A percentile compares a stretch with the other conserved stretches of the same genome.
phyloP scores from a whole-genome alignment of 2,888 invertebrate genomes.

The Drosophila longiperda region DNA sequence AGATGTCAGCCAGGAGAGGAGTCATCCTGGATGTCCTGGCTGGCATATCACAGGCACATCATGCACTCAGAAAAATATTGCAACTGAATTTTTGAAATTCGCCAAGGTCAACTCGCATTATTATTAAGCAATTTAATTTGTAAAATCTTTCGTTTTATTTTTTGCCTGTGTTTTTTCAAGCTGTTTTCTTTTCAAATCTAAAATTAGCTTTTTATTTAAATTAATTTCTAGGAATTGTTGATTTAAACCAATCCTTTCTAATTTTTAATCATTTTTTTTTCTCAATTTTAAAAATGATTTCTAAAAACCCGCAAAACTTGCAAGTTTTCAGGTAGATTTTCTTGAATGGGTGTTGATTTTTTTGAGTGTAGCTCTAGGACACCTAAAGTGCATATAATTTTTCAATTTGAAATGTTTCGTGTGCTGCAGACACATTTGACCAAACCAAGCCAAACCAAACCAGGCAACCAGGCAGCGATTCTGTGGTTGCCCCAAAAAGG shows the following conservation, averaged over 20 bases:
- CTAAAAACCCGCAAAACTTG: too few species aligned
- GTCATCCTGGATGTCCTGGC: conserved; percentile 1
- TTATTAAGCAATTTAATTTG: neutral
- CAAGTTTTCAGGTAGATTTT: neutral
- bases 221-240: too few species aligned
- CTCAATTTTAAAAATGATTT: too few species aligned
- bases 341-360: neutral
- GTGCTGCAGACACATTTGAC: conserved; percentile 48
- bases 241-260: too few species aligned
- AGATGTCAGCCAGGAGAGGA: conserved; percentile 18
- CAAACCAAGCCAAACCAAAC: neutral
- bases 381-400: conserved; percentile 84
- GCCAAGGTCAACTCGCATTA: neutral
- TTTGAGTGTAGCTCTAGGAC: conserved; percentile 25
- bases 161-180: too few species aligned
- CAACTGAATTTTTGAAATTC: neutral
- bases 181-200: too few species aligned
- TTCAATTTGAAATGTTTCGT: conserved; percentile 81
- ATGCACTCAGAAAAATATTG: neutral
- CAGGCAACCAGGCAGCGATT: conserved; percentile 36
- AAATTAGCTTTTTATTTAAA: too few species aligned
- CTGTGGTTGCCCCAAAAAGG: conserved; percentile 65
- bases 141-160: neutral
- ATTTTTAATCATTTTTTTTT: too few species aligned
- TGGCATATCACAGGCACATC: neutral